A percentile compares a stretch with the other conserved stretches of the same genome.
Evolutionary conservation across 2,797 vertebrate genomes (phyloP).

Genomic region (Darevskia nairensis): DNA sequence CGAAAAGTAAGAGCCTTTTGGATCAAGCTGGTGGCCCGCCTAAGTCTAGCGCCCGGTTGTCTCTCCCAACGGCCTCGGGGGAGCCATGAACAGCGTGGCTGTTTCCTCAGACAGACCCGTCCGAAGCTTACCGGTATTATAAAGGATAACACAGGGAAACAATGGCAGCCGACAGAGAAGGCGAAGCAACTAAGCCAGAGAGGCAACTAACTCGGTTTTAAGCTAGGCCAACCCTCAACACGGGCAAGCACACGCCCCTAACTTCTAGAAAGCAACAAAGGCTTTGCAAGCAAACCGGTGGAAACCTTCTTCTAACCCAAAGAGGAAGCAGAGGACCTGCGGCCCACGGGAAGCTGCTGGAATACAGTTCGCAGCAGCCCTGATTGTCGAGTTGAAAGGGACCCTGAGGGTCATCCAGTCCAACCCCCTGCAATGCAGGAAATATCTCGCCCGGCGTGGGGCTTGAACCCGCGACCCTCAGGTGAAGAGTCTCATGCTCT

Average conservation of each 20-base stretch:
- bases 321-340: neutral
- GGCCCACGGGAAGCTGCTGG: neutral
- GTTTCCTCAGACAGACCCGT: too few relatives aligned
- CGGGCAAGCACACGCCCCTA: neutral
- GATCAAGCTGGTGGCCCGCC: too few relatives aligned
- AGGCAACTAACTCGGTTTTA: neutral
- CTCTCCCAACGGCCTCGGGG: neutral
- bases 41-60: too few relatives aligned
- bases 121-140: neutral
- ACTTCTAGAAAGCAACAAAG: neutral
- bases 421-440: too few relatives aligned
- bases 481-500: too few relatives aligned
- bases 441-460: too few relatives aligned
- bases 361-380: neutral
- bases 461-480: too few relatives aligned
- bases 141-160: neutral
- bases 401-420: too few relatives aligned
- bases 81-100: neutral
- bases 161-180: constrained; percentile 21
- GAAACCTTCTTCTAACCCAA: neutral
- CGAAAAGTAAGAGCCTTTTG: too few relatives aligned
- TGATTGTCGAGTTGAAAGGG: neutral
- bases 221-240: too few relatives aligned
- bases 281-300: neutral
- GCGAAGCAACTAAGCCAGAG: neutral